Conservation (phyloP, 2,113 vertebrate species). For the Gallinago paraguaiae region DNA sequence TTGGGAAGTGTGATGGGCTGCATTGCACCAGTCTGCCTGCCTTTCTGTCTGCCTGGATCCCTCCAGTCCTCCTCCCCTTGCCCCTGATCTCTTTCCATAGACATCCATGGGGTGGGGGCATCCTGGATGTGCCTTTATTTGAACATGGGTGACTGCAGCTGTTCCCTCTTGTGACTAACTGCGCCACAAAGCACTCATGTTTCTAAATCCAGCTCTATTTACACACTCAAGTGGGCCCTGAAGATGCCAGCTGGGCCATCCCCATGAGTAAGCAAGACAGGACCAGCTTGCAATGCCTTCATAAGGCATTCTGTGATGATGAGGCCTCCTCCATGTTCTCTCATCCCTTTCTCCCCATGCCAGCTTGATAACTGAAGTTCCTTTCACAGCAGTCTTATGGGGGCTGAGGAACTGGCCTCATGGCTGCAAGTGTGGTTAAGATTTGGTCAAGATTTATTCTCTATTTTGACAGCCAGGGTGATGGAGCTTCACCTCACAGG, state of each 20-base stretch:
- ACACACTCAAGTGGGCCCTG: background rate
- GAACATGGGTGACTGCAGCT: background rate
- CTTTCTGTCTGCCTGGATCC: background rate
- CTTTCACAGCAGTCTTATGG: background rate
- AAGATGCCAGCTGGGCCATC: background rate
- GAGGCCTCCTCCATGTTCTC: background rate
- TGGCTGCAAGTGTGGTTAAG: rapidly evolving
- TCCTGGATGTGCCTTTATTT: background rate
- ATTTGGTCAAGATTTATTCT: background rate
- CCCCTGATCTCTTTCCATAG: background rate
- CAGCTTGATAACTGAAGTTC: background rate
- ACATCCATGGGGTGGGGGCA: background rate
- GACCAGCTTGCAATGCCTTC: background rate
- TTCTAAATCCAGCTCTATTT: slow-evolving; percentile 6
- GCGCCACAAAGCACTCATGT: background rate
- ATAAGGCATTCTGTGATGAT: background rate
- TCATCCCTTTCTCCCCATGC: background rate
- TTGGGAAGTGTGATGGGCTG: background rate
- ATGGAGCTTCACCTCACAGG: background rate
- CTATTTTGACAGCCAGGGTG: background rate
- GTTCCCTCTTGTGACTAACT: background rate
- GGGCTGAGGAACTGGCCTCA: background rate
- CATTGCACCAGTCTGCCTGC: background rate
- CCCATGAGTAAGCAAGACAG: background rate
- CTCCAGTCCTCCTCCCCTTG: background rate